Percentiles rank a stretch among this genome's conserved stretches.
These are phyloP conservation scores for Prionailurus bengalensis DNA, from an alignment of 2,113 vertebrate species.

Conservation along the genomic window DNA sequence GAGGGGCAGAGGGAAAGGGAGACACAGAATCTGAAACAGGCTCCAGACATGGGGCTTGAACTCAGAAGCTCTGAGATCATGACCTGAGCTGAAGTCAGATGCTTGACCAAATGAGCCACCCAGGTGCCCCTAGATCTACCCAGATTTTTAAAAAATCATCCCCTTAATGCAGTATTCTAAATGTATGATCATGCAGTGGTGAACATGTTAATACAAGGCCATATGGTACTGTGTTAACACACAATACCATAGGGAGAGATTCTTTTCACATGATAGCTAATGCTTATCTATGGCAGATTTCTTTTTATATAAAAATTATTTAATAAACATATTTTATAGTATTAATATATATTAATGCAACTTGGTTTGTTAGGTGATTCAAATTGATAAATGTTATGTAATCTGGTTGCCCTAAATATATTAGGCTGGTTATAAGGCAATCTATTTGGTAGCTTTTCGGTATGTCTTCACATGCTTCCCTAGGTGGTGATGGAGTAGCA, in stretches of 20 bases:
- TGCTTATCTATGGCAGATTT: background rate
- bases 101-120: too few species aligned
- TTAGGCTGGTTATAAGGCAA: background rate
- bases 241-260: background rate
- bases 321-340: background rate
- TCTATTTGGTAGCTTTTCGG: background rate
- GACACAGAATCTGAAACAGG: too few species aligned
- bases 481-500: background rate
- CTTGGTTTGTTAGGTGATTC: background rate
- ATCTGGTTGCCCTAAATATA: background rate
- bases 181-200: background rate
- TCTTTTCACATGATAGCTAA: background rate
- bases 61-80: too few species aligned
- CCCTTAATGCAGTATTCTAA: background rate
- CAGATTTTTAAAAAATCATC: background rate
- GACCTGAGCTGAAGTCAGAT: too few species aligned
- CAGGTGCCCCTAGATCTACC: background rate
- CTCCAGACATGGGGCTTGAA: too few species aligned
- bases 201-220: background rate
- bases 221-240: too few species aligned
- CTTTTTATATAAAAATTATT: background rate
- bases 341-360: constrained; percentile 10
- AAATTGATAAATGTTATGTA: background rate
- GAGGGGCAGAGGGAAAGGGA: too few species aligned
- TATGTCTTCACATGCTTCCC: background rate